Evolutionary conservation across 1,140 invertebrate genomes (phyloP).

Genomic region (Episyrphus balteatus): DNA sequence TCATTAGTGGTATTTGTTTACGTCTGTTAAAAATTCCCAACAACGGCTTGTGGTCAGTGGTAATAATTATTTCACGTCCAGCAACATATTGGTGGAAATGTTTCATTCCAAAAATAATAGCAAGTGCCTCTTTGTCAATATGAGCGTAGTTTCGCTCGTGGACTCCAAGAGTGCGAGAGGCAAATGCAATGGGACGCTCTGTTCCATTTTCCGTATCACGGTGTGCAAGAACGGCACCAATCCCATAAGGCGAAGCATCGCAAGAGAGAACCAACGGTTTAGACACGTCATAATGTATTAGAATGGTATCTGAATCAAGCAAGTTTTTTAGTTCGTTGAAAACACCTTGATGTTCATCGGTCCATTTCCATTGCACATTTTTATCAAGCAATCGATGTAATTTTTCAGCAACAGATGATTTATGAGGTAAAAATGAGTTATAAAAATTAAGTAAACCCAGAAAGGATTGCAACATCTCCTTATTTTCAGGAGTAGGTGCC

Average conservation of each 20-base stretch:
- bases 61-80: slow-evolving; percentile 25
- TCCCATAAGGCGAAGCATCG: slow-evolving; percentile 40
- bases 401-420: slow-evolving; percentile 14
- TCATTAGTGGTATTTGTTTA: background rate
- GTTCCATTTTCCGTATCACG: slow-evolving; percentile 17
- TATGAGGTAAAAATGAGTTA: slow-evolving; percentile 25
- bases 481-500: slow-evolving; percentile 28
- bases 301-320: slow-evolving; percentile 20
- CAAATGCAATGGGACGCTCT: slow-evolving; percentile 16
- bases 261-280: slow-evolving; percentile 32
- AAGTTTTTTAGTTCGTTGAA: slow-evolving; percentile 24
- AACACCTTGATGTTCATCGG: slow-evolving; percentile 12
- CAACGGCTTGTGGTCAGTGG: slow-evolving; percentile 27
- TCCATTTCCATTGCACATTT: slow-evolving; percentile 22
- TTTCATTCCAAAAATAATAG: slow-evolving; percentile 22
- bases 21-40: background rate
- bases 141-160: slow-evolving; percentile 30
- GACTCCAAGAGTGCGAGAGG: slow-evolving; percentile 18
- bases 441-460: slow-evolving; percentile 35
- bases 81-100: slow-evolving; percentile 11
- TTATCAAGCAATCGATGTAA: slow-evolving; percentile 15
- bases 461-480: slow-evolving; percentile 29
- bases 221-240: slow-evolving; percentile 40
- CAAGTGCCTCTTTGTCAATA: slow-evolving; percentile 30
- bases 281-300: slow-evolving; percentile 27